Conservation (phyloP, 2,113 vertebrate species). For the Catharus bicknelli region DNA sequence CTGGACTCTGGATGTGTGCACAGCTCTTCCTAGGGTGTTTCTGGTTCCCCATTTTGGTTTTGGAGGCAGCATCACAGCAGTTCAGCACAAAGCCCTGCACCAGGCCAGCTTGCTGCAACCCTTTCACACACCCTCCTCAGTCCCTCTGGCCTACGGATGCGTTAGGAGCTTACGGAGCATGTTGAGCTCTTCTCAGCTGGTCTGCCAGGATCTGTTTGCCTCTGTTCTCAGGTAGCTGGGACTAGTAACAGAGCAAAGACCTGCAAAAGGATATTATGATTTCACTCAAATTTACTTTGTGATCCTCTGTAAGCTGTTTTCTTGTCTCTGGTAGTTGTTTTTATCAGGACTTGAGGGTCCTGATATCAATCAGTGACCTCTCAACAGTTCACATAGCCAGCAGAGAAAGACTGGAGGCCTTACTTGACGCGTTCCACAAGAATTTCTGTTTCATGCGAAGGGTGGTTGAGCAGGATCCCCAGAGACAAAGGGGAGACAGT, state of each 20-base stretch:
- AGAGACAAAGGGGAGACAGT: too few relatives aligned
- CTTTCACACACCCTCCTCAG: fast-evolving
- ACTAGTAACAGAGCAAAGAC: not conserved
- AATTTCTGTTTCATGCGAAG: too few relatives aligned
- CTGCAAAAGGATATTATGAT: not conserved
- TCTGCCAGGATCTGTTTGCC: not conserved
- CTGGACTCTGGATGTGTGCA: not conserved
- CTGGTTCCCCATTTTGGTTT: not conserved
- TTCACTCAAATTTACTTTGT: not conserved
- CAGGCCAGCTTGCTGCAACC: not conserved
- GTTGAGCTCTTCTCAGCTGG: not conserved
- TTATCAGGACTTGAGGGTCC: too few relatives aligned
- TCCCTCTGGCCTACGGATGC: not conserved
- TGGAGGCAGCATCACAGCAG: not conserved
- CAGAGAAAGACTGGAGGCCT: too few relatives aligned
- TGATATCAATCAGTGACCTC: too few relatives aligned
- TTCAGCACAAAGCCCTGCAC: not conserved
- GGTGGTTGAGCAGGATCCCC: too few relatives aligned
- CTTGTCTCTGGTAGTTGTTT: too few relatives aligned
- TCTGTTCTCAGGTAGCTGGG: not conserved
- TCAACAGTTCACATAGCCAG: too few relatives aligned
- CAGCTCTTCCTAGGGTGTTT: not conserved
- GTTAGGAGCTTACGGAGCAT: not conserved
- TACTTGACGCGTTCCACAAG: too few relatives aligned
- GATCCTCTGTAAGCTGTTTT: not conserved